A percentile compares a stretch with the other conserved stretches of the same genome.
Evolutionary conservation across 2,797 vertebrate genomes (phyloP).

Genomic region (Picus viridis): DNA sequence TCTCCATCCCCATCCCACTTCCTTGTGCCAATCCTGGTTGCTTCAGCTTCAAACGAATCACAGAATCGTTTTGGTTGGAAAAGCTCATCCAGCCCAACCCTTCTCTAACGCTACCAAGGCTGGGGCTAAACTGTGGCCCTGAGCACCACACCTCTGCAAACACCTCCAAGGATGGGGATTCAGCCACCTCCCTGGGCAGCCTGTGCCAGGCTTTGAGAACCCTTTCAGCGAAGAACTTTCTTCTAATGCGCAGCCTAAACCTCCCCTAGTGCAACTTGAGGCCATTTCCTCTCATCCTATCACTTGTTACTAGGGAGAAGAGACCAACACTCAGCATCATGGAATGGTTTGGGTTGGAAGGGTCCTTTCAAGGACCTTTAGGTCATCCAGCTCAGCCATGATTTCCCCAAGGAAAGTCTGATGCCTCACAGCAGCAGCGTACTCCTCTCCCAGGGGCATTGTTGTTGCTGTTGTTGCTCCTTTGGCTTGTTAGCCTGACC

Average conservation of each 20-base stretch:
- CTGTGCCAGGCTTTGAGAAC: too few species aligned
- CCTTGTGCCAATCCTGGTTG: neutral
- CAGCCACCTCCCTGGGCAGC: too few species aligned
- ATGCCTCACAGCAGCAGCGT: neutral
- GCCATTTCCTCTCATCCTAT: too few species aligned
- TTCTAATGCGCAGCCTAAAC: too few species aligned
- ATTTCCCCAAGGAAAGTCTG: neutral
- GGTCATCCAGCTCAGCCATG: rapidly evolving
- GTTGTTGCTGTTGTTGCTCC: neutral
- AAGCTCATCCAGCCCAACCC: neutral
- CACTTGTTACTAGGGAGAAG: too few species aligned
- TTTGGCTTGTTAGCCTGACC: neutral
- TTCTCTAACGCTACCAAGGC: too few species aligned
- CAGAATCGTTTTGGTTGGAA: neutral
- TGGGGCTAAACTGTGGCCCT: too few species aligned
- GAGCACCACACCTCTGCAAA: too few species aligned
- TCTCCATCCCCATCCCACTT: neutral
- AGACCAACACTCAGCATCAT: too few species aligned
- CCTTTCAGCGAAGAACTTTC: too few species aligned
- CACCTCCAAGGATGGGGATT: too few species aligned
- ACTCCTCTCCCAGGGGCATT: neutral
- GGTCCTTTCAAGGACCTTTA: neutral
- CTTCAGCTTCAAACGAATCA: neutral
- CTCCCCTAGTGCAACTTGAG: too few species aligned
- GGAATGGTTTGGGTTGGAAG: neutral